A percentile compares a stretch with the other conserved stretches of the same genome.
These are phyloP conservation scores for Zhuqinia jingwanae DNA, from an alignment of 2,888 invertebrate genomes.

Conservation along the genomic window DNA sequence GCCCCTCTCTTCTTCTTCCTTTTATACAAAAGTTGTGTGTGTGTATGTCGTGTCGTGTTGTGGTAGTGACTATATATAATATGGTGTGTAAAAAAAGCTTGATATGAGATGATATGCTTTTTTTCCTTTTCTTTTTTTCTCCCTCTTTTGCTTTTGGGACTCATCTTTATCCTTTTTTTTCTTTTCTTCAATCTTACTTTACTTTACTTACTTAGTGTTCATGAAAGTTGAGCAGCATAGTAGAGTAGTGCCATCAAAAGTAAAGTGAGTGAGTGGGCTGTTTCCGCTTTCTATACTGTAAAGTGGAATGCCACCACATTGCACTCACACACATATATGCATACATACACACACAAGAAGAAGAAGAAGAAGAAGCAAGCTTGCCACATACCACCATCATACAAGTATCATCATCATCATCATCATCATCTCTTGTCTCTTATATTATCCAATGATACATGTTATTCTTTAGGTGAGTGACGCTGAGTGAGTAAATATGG, in stretches of 20 bases:
- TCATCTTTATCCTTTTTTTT: conserved; percentile 41
- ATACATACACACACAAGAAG: too few relatives aligned
- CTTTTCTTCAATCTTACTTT: conserved; percentile 37
- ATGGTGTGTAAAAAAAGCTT: too few relatives aligned
- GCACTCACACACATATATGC: too few relatives aligned
- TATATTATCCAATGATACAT: conserved; percentile 49
- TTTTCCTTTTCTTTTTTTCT: not conserved
- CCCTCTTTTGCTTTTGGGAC: conserved; percentile 29
- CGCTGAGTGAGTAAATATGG: conserved; percentile 59
- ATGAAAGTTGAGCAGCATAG: conserved; percentile 40
- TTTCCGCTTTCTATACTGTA: conserved; percentile 28
- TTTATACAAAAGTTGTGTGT: not conserved
- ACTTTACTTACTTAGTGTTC: conserved; percentile 40
- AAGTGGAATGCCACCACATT: conserved; percentile 37
- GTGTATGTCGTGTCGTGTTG: not conserved
- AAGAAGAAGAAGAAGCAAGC: too few relatives aligned
- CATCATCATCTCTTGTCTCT: conserved; percentile 30
- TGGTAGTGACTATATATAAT: not conserved
- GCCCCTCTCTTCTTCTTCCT: not conserved
- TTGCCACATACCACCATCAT: conserved; percentile 16
- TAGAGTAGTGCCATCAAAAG: not conserved
- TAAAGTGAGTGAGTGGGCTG: conserved; percentile 26
- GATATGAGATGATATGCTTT: not conserved
- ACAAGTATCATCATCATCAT: not conserved
- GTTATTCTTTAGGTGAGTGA: conserved; percentile 45